A percentile compares a stretch with the other conserved stretches of the same genome.
These are phyloP conservation scores for Peromyscus nudipes DNA, from an alignment of 2,797 vertebrate species.

Conservation along the genomic window DNA sequence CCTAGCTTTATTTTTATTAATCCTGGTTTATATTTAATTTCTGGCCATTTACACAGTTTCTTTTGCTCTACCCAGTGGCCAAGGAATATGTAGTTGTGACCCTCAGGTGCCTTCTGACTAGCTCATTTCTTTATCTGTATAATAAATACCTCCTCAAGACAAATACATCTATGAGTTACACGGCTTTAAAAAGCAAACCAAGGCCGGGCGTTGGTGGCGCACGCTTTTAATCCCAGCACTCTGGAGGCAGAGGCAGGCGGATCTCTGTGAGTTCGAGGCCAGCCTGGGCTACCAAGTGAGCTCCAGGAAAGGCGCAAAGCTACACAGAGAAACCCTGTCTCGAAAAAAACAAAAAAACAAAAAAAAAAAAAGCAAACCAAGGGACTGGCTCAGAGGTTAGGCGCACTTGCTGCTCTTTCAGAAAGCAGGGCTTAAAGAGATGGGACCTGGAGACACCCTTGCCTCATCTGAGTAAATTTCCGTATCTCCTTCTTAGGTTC, in stretches of 20 bases:
- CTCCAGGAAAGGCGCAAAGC: too few species aligned
- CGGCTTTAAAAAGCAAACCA: background rate
- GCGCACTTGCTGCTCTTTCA: background rate
- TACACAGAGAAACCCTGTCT: too few species aligned
- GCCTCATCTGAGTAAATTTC: conserved; percentile 55
- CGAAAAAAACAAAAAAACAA: too few species aligned
- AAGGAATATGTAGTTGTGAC: background rate
- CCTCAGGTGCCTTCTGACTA: background rate
- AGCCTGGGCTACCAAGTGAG: too few species aligned
- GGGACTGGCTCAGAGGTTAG: background rate
- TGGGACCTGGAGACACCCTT: background rate
- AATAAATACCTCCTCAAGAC: background rate
- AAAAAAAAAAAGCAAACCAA: background rate
- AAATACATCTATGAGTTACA: background rate
- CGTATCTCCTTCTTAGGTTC: conserved; percentile 85
- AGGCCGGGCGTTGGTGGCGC: too few species aligned
- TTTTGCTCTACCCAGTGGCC: background rate
- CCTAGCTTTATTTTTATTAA: background rate
- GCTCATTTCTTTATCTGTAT: background rate
- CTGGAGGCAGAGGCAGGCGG: too few species aligned
- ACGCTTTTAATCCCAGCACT: too few species aligned
- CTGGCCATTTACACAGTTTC: background rate
- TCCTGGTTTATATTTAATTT: background rate
- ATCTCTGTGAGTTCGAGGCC: too few species aligned
- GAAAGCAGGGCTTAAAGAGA: background rate